Evolutionary conservation across 2,113 vertebrate species (phyloP).

Genomic region (Pomatorhinus ruficollis): DNA sequence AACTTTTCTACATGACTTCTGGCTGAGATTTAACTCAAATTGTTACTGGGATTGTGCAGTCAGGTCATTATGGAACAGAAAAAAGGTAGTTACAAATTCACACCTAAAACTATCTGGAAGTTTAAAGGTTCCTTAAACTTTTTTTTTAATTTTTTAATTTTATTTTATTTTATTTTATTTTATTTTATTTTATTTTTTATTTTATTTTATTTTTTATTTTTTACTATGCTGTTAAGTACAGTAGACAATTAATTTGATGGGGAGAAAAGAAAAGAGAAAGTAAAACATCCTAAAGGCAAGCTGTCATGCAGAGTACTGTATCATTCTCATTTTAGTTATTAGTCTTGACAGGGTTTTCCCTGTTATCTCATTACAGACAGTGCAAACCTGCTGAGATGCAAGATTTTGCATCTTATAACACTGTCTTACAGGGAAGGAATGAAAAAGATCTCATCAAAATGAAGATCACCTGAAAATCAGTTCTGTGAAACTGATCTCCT

Average conservation of each 20-base stretch:
- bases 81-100: neutral
- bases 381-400: neutral
- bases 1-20: neutral
- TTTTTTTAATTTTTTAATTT: neutral
- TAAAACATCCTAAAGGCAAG: neutral
- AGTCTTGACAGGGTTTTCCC: constrained; percentile 21
- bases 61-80: neutral
- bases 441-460: constrained; percentile 25
- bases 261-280: neutral
- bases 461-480: constrained; percentile 1
- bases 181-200: neutral
- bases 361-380: constrained; percentile 44
- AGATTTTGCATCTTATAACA: neutral
- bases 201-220: neutral
- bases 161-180: neutral
- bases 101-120: neutral
- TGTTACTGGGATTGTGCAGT: neutral
- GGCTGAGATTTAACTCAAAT: neutral
- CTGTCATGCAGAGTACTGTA: neutral
- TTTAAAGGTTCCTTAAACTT: neutral
- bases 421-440: neutral
- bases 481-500: neutral
- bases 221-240: neutral
- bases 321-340: constrained; percentile 24
- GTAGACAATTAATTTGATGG: neutral